A percentile compares a stretch with the other conserved stretches of the same genome.
These are phyloP conservation scores for Saxidomus purpurata DNA, from an alignment of 1,140 invertebrate species.

Conservation along the genomic window DNA sequence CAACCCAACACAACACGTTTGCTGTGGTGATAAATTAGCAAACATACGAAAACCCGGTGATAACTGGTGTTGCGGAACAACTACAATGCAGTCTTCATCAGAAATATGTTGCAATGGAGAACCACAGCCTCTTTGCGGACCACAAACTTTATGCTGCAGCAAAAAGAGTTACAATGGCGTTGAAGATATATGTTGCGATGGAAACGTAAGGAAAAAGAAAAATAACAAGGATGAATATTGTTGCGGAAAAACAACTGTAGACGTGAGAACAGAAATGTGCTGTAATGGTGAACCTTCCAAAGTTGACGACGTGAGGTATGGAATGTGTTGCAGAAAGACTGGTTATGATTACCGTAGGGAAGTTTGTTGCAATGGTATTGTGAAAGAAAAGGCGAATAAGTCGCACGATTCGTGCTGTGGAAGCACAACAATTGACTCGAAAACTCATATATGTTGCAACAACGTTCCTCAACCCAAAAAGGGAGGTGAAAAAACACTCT, in stretches of 20 bases:
- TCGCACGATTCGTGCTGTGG: constrained; percentile 56
- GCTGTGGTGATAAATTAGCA: constrained; percentile 29
- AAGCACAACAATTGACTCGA: constrained; percentile 43
- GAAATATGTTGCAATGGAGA: constrained; percentile 62
- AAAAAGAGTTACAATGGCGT: constrained; percentile 34
- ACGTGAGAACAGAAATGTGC: constrained; percentile 53
- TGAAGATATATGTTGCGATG: constrained; percentile 52
- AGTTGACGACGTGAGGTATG: neutral
- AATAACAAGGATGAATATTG: constrained; percentile 47
- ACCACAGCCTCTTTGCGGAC: constrained; percentile 9
- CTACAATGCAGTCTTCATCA: constrained; percentile 29
- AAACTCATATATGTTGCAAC: constrained; percentile 33
- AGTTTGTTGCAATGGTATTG: constrained; percentile 23
- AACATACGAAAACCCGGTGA: constrained; percentile 52
- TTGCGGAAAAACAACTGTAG: constrained; percentile 51
- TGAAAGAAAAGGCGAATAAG: neutral
- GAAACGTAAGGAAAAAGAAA: constrained; percentile 28
- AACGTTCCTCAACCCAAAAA: neutral
- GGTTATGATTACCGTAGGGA: constrained; percentile 32
- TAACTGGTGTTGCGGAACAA: constrained; percentile 63
- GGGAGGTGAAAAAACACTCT: constrained; percentile 26
- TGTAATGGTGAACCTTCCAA: constrained; percentile 51
- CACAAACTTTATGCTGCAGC: constrained; percentile 44
- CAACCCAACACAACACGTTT: constrained; percentile 28
- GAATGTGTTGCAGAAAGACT: constrained; percentile 18